A percentile compares a stretch with the other conserved stretches of the same genome.
These are phyloP conservation scores for Diogma glabrata DNA, from an alignment of 2,888 invertebrate species.

Conservation along the genomic window DNA sequence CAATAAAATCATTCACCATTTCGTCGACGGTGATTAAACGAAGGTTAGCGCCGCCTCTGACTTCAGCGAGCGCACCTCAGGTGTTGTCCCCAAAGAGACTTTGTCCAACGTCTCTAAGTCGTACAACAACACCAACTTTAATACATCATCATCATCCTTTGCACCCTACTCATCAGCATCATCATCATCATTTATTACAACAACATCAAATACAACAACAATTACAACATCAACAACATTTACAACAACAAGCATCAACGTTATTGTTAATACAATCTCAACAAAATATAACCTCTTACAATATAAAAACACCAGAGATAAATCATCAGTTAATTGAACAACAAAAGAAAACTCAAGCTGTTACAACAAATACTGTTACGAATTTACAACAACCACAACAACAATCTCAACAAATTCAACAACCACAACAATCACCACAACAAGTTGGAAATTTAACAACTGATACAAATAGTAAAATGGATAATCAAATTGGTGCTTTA, in stretches of 20 bases:
- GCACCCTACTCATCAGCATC: conserved; percentile 21
- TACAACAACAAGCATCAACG: conserved; percentile 20
- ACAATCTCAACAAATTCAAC: conserved; percentile 20
- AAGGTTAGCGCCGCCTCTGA: conserved; percentile 41
- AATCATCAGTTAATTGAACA: conserved; percentile 15
- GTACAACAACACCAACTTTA: conserved; percentile 36
- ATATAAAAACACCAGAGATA: conserved; percentile 19
- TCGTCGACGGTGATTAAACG: conserved; percentile 41
- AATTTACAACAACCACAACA: conserved; percentile 26
- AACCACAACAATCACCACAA: conserved; percentile 16
- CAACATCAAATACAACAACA: conserved; percentile 32
- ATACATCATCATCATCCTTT: conserved; percentile 25
- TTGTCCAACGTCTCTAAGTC: conserved; percentile 32
- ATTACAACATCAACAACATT: conserved; percentile 14
- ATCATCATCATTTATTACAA: conserved; percentile 18
- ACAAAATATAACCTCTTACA: background rate
- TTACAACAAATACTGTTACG: conserved; percentile 23
- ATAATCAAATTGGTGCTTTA: conserved; percentile 50
- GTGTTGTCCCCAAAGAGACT: conserved; percentile 40
- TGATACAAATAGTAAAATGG: conserved; percentile 29
- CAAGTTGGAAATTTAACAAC: conserved; percentile 16
- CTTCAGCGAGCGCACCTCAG: conserved; percentile 40
- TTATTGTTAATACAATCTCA: conserved; percentile 15
- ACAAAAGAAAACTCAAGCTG: conserved; percentile 20
- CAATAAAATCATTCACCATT: conserved; percentile 38